Base-by-base conservation (phyloP, 2,888 invertebrate species). In the Dynastes tityus region DNA sequence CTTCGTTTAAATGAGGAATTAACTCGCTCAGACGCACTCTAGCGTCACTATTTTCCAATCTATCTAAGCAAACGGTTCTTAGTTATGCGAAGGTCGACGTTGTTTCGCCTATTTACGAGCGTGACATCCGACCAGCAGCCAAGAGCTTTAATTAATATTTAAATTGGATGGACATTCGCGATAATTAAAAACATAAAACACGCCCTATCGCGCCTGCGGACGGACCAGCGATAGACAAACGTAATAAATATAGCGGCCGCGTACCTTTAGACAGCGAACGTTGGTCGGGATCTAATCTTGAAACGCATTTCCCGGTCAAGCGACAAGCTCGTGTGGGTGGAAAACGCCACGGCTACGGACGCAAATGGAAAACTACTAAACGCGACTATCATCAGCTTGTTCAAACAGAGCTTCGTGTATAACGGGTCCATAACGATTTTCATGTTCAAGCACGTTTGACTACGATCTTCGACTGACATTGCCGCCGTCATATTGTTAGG, bases 301-400 rank as follows among this genome's bases (percentile, higher is more conserved):
- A 85, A 67, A 85, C 85, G 85, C 84, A 84, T 22, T 85, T 85
- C 85, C 85, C 84, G 85, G 85, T 86, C 85, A 85, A 82, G n/a
- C 81, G 79, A 61, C 63, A 63, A 32, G 32, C 32, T 32, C 32
- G 32, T 32, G 32, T 32, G 32, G 45, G 9, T 11, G 45, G 45
- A 45, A 11, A 45, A 45, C 45, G 45, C 11, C 74, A 58, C 16
- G 61, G 32, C 73, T 11, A 45, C 22, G 37, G 45, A 45, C 63
- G 74, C 61, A 27, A 45, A 40, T 45, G 68, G 68, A 40, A 68
- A 55, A 55, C 55, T n/a, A 22, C 55, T 22, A n/a, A 22, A 8
- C 13, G 6, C 68, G 16, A 27, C 81, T 80, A 80, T 80, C 81
- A 81, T 81, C 81, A 82, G 81, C 68, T 49, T 80, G 82, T 82